Percentiles rank a stretch among this genome's conserved stretches.
Evolutionary conservation across 1,140 invertebrate genomes (phyloP).

Genomic region (Dermatophagoides farinae): DNA sequence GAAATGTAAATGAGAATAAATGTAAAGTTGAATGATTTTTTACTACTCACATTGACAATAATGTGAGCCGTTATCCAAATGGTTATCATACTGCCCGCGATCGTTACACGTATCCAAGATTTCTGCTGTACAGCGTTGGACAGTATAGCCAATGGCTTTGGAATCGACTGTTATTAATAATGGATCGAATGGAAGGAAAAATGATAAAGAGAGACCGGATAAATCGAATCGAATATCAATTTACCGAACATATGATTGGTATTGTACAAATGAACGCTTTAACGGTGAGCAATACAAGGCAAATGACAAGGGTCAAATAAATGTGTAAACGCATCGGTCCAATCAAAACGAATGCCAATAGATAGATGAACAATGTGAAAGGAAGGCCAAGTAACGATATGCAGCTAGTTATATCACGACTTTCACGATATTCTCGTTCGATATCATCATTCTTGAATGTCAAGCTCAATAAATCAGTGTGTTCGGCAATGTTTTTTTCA

Average conservation of each 20-base stretch:
- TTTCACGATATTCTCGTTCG: conserved; percentile 19
- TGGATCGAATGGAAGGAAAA: too few species aligned
- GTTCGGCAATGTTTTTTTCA: conserved; percentile 14
- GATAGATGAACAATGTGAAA: conserved; percentile 19
- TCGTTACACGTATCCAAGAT: conserved; percentile 11
- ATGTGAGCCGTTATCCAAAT: conserved; percentile 29
- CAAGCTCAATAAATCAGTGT: conserved; percentile 20
- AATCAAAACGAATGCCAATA: conserved; percentile 20
- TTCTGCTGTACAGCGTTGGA: conserved; percentile 15
- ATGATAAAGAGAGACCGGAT: not conserved
- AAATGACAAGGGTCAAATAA: conserved; percentile 28
- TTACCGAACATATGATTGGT: conserved; percentile 15
- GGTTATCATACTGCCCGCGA: conserved; percentile 7
- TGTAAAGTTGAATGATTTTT: not conserved
- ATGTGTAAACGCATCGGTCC: conserved; percentile 24
- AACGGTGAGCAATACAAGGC: conserved; percentile 28
- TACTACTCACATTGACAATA: conserved; percentile 33
- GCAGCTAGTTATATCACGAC: conserved; percentile 20
- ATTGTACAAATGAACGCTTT: conserved; percentile 24
- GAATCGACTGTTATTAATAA: conserved; percentile 9
- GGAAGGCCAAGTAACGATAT: conserved; percentile 20
- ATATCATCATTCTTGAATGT: conserved; percentile 21
- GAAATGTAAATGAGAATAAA: not conserved
- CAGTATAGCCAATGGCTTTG: conserved; percentile 12
- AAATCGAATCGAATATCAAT: not conserved